Conservation (phyloP, 2,888 invertebrate species). For the Eudemis profundana region DNA sequence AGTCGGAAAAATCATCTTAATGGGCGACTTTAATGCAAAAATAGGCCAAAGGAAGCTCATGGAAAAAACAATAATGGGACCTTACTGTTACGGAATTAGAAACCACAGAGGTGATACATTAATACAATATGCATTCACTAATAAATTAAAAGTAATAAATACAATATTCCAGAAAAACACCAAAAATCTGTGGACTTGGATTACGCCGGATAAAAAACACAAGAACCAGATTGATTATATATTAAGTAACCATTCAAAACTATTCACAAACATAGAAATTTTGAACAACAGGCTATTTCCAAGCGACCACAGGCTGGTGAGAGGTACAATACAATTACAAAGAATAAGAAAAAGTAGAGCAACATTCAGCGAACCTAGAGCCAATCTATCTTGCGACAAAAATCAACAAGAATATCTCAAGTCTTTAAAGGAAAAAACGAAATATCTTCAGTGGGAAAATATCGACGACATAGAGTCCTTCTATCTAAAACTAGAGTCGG, state of each 20-base stretch:
- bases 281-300: background rate
- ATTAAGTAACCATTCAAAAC: too few relatives aligned
- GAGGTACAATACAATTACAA: background rate
- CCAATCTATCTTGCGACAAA: background rate
- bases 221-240: too few relatives aligned
- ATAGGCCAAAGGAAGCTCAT: background rate
- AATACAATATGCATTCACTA: background rate
- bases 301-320: slow-evolving; percentile 2
- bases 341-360: background rate
- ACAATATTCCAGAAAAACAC: background rate
- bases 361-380: background rate
- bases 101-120: background rate
- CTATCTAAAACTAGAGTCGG: background rate
- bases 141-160: background rate
- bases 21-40: background rate
- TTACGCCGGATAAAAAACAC: background rate
- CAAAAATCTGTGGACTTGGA: background rate
- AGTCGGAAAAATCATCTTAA: slow-evolving; percentile 2
- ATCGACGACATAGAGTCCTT: slow-evolving; percentile 4
- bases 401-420: background rate
- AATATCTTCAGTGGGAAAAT: background rate
- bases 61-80: background rate
- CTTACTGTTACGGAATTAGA: slow-evolving; percentile 1
- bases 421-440: background rate
- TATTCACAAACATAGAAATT: too few relatives aligned